Evolutionary conservation across 2,888 invertebrate genomes (phyloP), one percentile per base, ranked within the genome.

Genomic region (Hedya salicella): DNA sequence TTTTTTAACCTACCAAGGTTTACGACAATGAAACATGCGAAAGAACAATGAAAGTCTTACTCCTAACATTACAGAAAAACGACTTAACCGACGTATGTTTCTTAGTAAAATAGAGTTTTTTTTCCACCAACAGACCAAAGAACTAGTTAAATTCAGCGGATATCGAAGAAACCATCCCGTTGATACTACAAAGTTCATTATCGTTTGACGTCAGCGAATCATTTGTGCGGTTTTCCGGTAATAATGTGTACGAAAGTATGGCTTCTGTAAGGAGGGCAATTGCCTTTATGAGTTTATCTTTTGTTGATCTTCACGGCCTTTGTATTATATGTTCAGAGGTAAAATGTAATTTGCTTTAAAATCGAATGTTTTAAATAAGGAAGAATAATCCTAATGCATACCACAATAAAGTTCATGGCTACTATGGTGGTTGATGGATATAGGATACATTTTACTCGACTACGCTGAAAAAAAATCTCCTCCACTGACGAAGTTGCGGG

Each of bases 231-330:
- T 14, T 40, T 40, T 25, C 14, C 16, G 11, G 30, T 13, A 62
- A 62, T 53, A 52, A 62, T 53, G 52, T 36, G 44, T 62, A 42
- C 19, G 32, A 44, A 42, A 44, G 36, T 36, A 62, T 44, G 62
- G 42, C 52, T 44, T 62, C 32, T 44, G 32, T 32, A 40, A 54
- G 25, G 19, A n/a, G 53, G 53, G 40, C 11, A 40, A 54, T 54
- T 25, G 21, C 21, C 36, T 36, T 36, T n/a, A 9, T 25, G n/a
- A 36, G 52, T 52, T 17, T 40, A 36, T 11, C 36, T 53, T 53
- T 36, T n/a, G 17, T 19, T 11, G n/a, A 36, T 14, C 40, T n/a
- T n/a, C n/a, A n/a, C n/a, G n/a, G n/a, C n/a, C n/a, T n/a, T n/a
- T n/a, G n/a, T n/a, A n/a, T n/a, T n/a, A n/a, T n/a, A n/a, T n/a